Evolutionary conservation across 2,888 invertebrate species (phyloP), one percentile per base, ranked within the genome.

Genomic region (Ptilodon capucinus): DNA sequence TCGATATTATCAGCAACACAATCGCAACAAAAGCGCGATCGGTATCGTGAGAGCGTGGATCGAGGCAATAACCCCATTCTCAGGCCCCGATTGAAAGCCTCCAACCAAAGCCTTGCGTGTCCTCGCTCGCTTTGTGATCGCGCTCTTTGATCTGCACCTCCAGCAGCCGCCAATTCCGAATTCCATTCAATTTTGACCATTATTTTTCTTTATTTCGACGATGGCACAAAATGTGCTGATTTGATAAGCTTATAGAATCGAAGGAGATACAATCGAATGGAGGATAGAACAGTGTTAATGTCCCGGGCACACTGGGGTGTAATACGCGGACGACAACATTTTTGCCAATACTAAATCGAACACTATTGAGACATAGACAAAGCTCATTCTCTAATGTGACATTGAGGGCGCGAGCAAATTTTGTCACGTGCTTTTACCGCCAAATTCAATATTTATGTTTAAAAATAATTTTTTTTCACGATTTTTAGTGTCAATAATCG

Each of bases 121-220:
- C 71, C 65, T 57, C 61, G 58, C 51, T 68, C 64, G 64, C 76
- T 82, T 80, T 79, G 77, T 77, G 66, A 65, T 62, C 57, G 59
- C 58, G 62, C 57, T 68, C 76, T 81, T 81, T 79, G 79, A 81
- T 81, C 76, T 76, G 44, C 60, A 57, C 55, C 51, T 68, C 54
- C 57, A 72, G 64, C 67, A 72, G 71, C 64, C 71, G 68, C 66
- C 66, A 78, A 71, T 77, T 72, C 60, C 68, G 51, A 73, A 76
- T 81, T 71, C 71, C 69, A 74, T 76, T 76, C 71, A 76, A 77
- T 76, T 82, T 81, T 79, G 76, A 72, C 80, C 77, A 76, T 77
- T 74, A 54, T 71, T 69, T 62, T 69, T 63, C 64, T 73, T 64
- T 74, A 57, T 56, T 56, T 54, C 39, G 44, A 42, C 49, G 51